phyloP scores from a whole-genome alignment of 2,888 invertebrate genomes.

The Platyscelio sp. region DNA sequence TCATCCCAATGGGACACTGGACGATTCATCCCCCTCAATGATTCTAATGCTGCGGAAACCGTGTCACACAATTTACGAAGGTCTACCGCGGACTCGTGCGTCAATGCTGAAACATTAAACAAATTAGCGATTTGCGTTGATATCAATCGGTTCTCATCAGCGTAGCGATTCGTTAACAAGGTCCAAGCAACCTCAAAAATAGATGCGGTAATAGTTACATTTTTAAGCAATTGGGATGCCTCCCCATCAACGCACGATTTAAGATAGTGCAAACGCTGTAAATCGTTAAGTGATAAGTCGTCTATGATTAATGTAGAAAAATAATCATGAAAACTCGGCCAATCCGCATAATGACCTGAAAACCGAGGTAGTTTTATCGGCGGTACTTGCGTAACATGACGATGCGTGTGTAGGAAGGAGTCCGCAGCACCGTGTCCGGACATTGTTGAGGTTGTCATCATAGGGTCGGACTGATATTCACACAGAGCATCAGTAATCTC shows the following conservation, averaged over 20 bases:
- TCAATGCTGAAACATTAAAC: neutral
- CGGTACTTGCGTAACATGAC: slow-evolving; percentile 1
- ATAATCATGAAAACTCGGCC: slow-evolving; percentile 15
- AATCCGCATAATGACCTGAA: neutral
- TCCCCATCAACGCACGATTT: slow-evolving; percentile 17
- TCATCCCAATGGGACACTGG: neutral
- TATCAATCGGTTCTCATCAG: neutral
- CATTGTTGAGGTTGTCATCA: neutral
- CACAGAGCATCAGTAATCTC: neutral
- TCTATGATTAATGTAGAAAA: neutral
- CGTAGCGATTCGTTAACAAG: neutral
- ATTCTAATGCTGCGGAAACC: neutral
- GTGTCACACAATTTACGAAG: neutral
- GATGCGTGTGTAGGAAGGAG: neutral
- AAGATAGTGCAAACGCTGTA: slow-evolving; percentile 9
- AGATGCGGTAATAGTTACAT: neutral
- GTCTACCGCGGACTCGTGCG: neutral
- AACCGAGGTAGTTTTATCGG: neutral
- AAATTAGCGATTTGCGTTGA: neutral
- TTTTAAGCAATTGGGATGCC: neutral
- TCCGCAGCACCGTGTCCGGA: neutral
- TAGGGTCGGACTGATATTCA: neutral
- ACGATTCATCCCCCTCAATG: neutral
- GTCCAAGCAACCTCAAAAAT: slow-evolving; percentile 15
- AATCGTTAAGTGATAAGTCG: neutral